A percentile compares a stretch with the other conserved stretches of the same genome.
phyloP scores from a whole-genome alignment of 64 coral and sea anemone genomes.

The Stichodactyla helianthus region DNA sequence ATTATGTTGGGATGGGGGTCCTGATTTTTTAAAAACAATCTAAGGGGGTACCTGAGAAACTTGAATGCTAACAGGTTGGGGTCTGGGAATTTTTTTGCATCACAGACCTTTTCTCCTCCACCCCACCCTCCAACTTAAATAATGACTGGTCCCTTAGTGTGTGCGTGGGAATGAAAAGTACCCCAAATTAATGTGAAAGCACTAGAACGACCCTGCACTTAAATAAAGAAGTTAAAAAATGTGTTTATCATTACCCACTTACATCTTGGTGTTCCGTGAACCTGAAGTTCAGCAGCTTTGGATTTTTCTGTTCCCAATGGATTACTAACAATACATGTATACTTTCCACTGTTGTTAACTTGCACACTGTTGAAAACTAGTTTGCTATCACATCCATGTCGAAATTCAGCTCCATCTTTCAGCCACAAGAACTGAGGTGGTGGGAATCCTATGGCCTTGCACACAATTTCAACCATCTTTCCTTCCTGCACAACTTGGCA shows the following conservation, averaged over 20 bases:
- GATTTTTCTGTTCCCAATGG: neutral
- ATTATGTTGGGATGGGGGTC: too few species aligned
- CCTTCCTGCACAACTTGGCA: conserved; percentile 54
- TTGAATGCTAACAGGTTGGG: too few species aligned
- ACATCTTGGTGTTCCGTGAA: neutral
- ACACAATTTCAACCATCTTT: conserved; percentile 35
- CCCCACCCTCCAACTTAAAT: too few species aligned
- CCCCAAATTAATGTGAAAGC: too few species aligned
- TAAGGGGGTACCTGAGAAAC: too few species aligned
- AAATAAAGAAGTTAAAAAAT: too few species aligned
- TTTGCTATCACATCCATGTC: conserved; percentile 51
- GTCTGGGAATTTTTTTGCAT: too few species aligned
- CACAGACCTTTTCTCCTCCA: too few species aligned
- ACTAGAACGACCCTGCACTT: too few species aligned
- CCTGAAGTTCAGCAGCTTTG: neutral
- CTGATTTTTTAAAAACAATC: too few species aligned
- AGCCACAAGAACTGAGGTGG: conserved; percentile 64
- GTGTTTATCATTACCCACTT: neutral
- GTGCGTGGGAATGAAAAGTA: too few species aligned
- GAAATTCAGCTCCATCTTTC: conserved; percentile 61
- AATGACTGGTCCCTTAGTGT: too few species aligned
- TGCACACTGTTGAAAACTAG: conserved; percentile 44
- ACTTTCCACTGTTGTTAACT: conserved; percentile 41
- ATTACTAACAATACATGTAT: neutral
- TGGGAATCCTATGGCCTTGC: conserved; percentile 67